A percentile compares a stretch with the other conserved stretches of the same genome.
Conservation (phyloP, 2,113 vertebrate genomes). For the Gymnorhina tibicen region DNA sequence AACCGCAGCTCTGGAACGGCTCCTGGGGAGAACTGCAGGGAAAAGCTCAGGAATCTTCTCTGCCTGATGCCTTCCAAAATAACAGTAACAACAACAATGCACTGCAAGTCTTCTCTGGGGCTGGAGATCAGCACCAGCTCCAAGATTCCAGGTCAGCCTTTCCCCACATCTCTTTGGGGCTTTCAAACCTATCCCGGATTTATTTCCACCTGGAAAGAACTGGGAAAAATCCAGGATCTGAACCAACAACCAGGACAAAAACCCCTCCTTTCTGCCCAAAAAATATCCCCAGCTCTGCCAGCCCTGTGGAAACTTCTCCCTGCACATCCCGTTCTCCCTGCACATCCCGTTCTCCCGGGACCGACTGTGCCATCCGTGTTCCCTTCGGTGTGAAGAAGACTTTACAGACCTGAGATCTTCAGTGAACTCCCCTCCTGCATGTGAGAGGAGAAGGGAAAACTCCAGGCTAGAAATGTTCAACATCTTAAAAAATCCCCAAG, state of each 20-base stretch:
- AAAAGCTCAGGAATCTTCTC: not conserved
- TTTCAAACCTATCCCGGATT: not conserved
- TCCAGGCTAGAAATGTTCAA: not conserved
- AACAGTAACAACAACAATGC: not conserved
- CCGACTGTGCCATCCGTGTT: fast-evolving
- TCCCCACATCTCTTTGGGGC: not conserved
- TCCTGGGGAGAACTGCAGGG: not conserved
- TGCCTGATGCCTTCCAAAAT: fast-evolving
- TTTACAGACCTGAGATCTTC: not conserved
- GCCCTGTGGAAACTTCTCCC: not conserved
- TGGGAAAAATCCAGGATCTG: not conserved
- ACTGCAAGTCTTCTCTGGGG: not conserved
- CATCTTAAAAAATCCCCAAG: not conserved
- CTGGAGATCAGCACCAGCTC: not conserved
- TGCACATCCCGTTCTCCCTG: not conserved
- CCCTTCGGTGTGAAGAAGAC: not conserved
- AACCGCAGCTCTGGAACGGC: not conserved
- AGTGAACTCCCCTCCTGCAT: not conserved
- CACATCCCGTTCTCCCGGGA: not conserved
- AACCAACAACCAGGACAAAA: not conserved
- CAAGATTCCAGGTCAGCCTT: not conserved
- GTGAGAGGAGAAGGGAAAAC: not conserved
- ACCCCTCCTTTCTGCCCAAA: too few relatives aligned
- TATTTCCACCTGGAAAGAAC: not conserved
- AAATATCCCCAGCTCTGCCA: not conserved